A percentile compares a stretch with the other conserved stretches of the same genome.
Conservation (phyloP, 2,888 invertebrate species). For the Thalpophila matura region DNA sequence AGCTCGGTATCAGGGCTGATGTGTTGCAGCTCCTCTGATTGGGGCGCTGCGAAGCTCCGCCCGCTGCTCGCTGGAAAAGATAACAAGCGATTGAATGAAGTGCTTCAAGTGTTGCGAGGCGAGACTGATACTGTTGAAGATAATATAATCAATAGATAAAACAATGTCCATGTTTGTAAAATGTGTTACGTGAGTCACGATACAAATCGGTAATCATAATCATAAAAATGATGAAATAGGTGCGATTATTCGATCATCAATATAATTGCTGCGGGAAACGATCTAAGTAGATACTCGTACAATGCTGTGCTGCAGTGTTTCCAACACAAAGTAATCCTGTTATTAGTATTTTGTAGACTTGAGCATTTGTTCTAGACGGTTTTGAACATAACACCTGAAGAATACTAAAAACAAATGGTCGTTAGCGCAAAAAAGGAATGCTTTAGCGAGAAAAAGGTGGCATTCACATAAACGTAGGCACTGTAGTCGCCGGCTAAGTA, state of each 20-base stretch:
- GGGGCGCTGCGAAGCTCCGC: slow-evolving; percentile 78
- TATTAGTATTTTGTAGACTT: not conserved
- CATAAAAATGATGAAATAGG: slow-evolving; percentile 27
- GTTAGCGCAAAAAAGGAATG: slow-evolving; percentile 34
- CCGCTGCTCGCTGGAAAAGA: slow-evolving; percentile 80
- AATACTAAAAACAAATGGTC: slow-evolving; percentile 8
- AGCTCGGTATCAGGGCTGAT: slow-evolving; percentile 73
- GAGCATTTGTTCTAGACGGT: not conserved
- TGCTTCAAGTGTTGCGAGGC: slow-evolving; percentile 2
- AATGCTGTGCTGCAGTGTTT: not conserved
- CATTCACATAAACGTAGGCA: slow-evolving; percentile 44
- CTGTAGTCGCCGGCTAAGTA: slow-evolving; percentile 33
- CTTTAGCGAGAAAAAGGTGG: slow-evolving; percentile 28
- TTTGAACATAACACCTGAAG: not conserved
- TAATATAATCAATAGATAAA: slow-evolving; percentile 48
- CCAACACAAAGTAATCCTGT: not conserved
- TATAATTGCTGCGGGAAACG: slow-evolving; percentile 1
- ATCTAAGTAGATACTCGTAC: too few relatives aligned
- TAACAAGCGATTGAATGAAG: slow-evolving; percentile 39
- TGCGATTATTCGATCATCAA: slow-evolving; percentile 25
- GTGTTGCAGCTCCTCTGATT: slow-evolving; percentile 78
- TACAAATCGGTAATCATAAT: slow-evolving; percentile 12
- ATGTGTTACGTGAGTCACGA: slow-evolving; percentile 27
- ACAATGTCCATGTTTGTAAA: slow-evolving; percentile 10
- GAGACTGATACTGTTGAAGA: slow-evolving; percentile 4